Evolutionary conservation across 2,113 vertebrate genomes (phyloP), one percentile per base, ranked within the genome.

Genomic region (Oenanthe oenanthe): DNA sequence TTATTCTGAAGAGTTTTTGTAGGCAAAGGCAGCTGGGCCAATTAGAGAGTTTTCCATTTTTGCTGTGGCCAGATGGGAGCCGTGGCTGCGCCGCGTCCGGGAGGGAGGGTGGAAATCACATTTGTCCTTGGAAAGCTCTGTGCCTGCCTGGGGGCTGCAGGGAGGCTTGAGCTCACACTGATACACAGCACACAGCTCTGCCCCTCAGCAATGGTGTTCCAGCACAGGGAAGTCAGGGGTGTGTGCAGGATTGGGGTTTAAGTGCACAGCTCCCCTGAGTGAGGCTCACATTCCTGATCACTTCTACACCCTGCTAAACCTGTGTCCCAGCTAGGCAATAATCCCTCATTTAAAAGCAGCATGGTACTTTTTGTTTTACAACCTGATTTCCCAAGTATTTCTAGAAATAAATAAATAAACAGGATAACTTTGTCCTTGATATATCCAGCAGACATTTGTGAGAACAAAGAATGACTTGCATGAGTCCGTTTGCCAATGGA

Each of bases 321-420:
- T 17, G 10, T 29, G 17, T 76, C 92, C 80, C 80, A 89, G 1
- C 53, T 7, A 81, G 74, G 68, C 68, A 71, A 6, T 57, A 72
- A 81, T 50, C 82, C 62, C 19, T 78, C 66, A 9, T 77, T 78
- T 85, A 17, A 63, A 87, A 60, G 45, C 66, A 61, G 48, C 25
- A 0, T 16, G 42, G 31, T 26, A 3, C 38, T 88, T 83, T 66
- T 50, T 66, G n/a, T 40, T 83, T 94, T 88, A 54, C 67, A 82
- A 13, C 78, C 42, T 24, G 34, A 25, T 92, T 96, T 94, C 66
- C 62, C 32, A 40, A 86, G 73, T 82, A 54, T 38, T 79, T 56
- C 63, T 70, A 16, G 50, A 96, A 94, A 82, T 60, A 94, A 94
- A 92, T 91, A 95, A 94, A 91, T 91, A 94, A 94, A 88, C 42